Evolutionary conservation across 2,113 vertebrate species (phyloP).

Genomic region (Scomber colias): DNA sequence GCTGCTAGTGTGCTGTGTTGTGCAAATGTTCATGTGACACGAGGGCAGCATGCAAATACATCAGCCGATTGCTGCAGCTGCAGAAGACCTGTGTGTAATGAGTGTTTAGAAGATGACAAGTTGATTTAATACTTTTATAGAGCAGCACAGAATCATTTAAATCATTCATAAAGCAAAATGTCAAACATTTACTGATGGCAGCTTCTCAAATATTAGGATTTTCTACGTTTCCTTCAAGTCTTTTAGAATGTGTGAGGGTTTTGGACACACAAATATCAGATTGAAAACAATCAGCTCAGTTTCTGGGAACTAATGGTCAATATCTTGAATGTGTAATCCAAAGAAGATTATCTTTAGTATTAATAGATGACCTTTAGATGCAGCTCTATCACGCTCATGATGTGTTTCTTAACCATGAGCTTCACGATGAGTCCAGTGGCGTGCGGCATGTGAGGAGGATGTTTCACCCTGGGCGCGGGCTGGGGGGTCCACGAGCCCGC

Average conservation of each 20-base stretch:
- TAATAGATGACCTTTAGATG: not conserved
- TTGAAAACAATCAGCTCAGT: too few species aligned
- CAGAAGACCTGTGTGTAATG: not conserved
- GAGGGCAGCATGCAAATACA: not conserved
- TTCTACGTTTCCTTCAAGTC: not conserved
- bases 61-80: conserved; percentile 3
- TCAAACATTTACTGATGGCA: not conserved
- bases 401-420: conserved; percentile 59
- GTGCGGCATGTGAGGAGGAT: conserved; percentile 99
- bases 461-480: conserved; percentile 97
- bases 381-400: not conserved
- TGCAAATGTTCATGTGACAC: not conserved
- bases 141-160: too few species aligned
- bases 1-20: not conserved
- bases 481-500: conserved; percentile 96
- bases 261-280: not conserved
- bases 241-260: not conserved
- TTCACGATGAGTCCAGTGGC: conserved; percentile 96
- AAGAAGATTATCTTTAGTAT: not conserved
- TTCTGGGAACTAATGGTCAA: too few species aligned
- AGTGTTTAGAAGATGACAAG: not conserved
- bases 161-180: not conserved
- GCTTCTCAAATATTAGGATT: not conserved
- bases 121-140: not conserved
- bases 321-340: not conserved